A percentile compares a stretch with the other conserved stretches of the same genome.
phyloP scores from a whole-genome alignment of 1,140 invertebrate species.

The Drosophila biarmipes region DNA sequence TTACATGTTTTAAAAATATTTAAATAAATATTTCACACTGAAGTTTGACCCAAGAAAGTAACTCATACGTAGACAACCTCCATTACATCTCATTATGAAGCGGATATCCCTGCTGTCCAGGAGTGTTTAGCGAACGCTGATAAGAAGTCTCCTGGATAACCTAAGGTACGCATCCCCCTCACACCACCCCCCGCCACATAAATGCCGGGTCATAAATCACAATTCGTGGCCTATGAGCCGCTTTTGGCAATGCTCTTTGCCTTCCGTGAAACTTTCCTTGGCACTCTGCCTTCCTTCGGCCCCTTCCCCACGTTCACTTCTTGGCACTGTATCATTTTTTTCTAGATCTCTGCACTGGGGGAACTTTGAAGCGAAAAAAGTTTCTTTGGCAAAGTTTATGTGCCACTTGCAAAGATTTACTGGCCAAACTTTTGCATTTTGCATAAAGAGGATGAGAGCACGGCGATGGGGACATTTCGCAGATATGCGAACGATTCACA shows the following conservation, averaged over 20 bases:
- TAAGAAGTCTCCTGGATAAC: conserved; percentile 5
- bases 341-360: conserved; percentile 53
- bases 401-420: conserved; percentile 83
- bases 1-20: no score
- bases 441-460: conserved; percentile 57
- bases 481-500: conserved; percentile 36
- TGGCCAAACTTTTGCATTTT: conserved; percentile 80
- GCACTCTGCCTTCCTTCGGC: conserved; percentile 33
- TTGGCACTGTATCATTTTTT: conserved; percentile 76
- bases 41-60: background rate
- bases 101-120: background rate
- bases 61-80: background rate
- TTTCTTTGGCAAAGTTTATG: conserved; percentile 81
- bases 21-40: background rate
- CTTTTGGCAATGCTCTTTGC: conserved; percentile 41
- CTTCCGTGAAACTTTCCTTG: conserved; percentile 54
- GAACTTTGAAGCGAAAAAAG: conserved; percentile 52
- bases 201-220: conserved; percentile 43
- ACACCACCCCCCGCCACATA: conserved; percentile 1
- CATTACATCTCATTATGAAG: background rate
- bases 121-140: background rate
- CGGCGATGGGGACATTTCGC: conserved; percentile 15
- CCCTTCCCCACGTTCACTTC: conserved; percentile 26
- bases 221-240: conserved; percentile 38
- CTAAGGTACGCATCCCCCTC: conserved; percentile 1